Evolutionary conservation across 2,888 invertebrate species (phyloP), one percentile per base, ranked within the genome.

Genomic region (Synergus umbraculus): DNA sequence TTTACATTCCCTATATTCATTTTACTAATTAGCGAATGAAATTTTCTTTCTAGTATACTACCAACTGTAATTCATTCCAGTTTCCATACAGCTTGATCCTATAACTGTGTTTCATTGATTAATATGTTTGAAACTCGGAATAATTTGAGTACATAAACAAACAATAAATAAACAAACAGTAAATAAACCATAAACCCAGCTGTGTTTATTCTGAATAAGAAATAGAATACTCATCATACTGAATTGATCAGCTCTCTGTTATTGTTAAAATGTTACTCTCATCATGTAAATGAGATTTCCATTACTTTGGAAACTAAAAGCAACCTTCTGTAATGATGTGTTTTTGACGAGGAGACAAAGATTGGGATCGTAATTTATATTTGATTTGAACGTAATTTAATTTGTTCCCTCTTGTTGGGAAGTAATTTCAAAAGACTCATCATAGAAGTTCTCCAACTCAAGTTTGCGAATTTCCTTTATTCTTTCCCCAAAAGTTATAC

Each of bases 1-100:
- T 54, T 73, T 73, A 54, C 54, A 73, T 73, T 73, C 54, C 73
- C n/a, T 29, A 73, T 73, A 73, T 73, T 73, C 54, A 73, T 73
- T 54, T 54, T 73, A 37, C 54, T 54, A 73, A 73, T 73, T 73
- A 73, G 73, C 49, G 54, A 54, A 73, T 73, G 54, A 73, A 73
- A 73, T 54, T 54, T n/a, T 54, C 54, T 54, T 73, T 73, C 49
- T 73, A 37, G 37, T 5, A 49, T 10, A n/a, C 29, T 54, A 66
- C 18, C 7, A 18, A 66, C 9, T 66, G 15, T 69, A 73, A 54
- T 73, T 73, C 54, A 73, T 73, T 73, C 10, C 73, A 54, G 29
- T 37, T 73, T 41, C 73, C 37, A 73, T 73, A 54, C 4, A n/a
- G 15, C 15, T 49, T 69, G 9, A 29, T 12, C 18, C 10, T 9